phyloP scores from a whole-genome alignment of 2,888 invertebrate genomes.

The Bimastos eiseni region DNA sequence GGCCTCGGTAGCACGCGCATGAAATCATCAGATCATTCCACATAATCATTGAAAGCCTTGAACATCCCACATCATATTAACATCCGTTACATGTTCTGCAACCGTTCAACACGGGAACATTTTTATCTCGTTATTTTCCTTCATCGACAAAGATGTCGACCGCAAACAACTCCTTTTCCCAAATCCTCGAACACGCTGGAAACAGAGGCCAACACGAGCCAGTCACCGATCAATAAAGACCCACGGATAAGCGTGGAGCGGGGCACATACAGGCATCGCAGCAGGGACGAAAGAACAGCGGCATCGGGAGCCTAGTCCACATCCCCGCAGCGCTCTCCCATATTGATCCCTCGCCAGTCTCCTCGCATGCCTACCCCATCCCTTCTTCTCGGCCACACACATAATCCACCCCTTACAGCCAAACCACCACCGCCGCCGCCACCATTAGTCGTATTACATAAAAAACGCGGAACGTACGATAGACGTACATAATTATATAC shows the following conservation, averaged over 20 bases:
- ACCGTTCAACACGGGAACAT: too few relatives aligned
- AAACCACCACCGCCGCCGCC: too few relatives aligned
- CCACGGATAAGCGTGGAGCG: neutral
- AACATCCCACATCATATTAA: too few relatives aligned
- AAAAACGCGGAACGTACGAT: neutral
- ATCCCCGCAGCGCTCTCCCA: neutral
- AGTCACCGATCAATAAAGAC: neutral
- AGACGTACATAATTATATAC: neutral
- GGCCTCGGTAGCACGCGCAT: too few relatives aligned
- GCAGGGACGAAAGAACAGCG: neutral
- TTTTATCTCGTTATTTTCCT: neutral
- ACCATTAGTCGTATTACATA: neutral
- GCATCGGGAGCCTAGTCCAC: neutral
- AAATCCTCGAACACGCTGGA: neutral
- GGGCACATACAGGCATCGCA: neutral
- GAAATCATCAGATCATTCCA: too few relatives aligned
- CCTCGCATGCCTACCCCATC: too few relatives aligned
- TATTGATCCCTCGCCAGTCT: neutral
- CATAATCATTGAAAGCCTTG: too few relatives aligned
- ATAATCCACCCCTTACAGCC: neutral
- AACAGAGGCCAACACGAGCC: neutral
- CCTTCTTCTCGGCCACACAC: neutral
- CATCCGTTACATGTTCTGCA: too few relatives aligned
- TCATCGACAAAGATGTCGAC: neutral
- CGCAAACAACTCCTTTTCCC: neutral